phyloP scores from a whole-genome alignment of 1,140 invertebrate species.

The Schlechtendalia chinensis region DNA sequence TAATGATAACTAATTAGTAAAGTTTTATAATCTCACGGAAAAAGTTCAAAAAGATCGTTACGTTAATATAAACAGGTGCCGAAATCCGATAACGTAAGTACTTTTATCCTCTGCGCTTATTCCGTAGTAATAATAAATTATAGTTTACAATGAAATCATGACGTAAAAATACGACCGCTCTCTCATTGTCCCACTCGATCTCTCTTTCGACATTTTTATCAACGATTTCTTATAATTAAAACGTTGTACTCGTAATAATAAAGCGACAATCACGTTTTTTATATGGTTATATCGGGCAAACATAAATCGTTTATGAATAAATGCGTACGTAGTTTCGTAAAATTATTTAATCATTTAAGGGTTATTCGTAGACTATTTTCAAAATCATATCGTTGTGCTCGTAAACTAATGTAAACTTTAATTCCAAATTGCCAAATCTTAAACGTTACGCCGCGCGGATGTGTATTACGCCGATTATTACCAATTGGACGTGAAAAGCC shows the following conservation, averaged over 20 bases:
- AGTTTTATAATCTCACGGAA: neutral
- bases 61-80: neutral
- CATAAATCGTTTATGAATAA: no score
- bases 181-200: neutral
- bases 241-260: neutral
- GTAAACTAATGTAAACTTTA: no score
- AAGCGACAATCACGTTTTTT: no score
- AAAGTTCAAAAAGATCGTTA: slow-evolving; percentile 1
- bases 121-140: neutral
- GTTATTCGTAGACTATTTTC: no score
- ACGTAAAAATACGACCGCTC: neutral
- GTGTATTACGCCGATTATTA: no score
- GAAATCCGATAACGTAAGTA: neutral
- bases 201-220: neutral
- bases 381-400: no score
- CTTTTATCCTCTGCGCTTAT: neutral
- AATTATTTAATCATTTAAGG: no score
- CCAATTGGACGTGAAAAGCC: no score
- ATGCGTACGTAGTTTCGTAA: no score
- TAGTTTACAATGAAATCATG: neutral
- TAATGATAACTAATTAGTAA: slow-evolving; percentile 1
- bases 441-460: no score
- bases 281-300: no score
- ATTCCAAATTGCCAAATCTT: no score
- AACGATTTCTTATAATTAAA: slow-evolving; percentile 1